Base-by-base conservation (phyloP, 92 coral and sea anemone genomes). In the Umimayanthus kanabou region DNA sequence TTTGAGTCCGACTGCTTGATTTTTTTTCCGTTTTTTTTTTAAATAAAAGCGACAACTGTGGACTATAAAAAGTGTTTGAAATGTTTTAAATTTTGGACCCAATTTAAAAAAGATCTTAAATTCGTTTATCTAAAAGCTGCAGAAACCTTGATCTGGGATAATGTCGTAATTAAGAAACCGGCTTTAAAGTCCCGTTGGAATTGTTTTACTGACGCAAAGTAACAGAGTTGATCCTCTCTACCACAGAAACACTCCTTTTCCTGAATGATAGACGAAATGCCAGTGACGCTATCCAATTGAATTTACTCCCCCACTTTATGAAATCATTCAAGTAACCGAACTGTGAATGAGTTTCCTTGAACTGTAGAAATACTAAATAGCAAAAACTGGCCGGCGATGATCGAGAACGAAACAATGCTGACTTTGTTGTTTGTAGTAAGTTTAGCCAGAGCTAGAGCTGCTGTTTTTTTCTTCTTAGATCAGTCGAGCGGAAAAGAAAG, bases 371-470 rank as follows among this genome's bases (percentile, higher is more conserved):
- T 33, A 33, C 37, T 33, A 29, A 14, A 11, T 1, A 58, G 15
- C 58, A 66, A 80, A 80, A 89, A 89, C 79, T 72, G 37, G 39
- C 66, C 55, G 50, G 81, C 82, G 45, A 81, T 71, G 45, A 81
- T 71, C 83, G 76, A 74, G 37, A 50, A 49, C 80, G 67, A 76
- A 80, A 75, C 66, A 73, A 92, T 90, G 93, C 79, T 92, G 69
- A 90, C 91, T 49, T 78, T 92, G 50, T 86, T 90, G 7, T 90
- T 92, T 85, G 89, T 90, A 81, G 95, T 92, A 92, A 90, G 93
- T 92, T 76, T 74, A 28, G 29, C 76, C 64, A 40, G 4, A 22
- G 20, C 13, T 3, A 11, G 0, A 16, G 4, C 4, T 53, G 3
- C 20, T 15, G 2, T 13, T 47, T 47, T 47, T 53, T 53, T 13